Percentiles rank a stretch among this genome's conserved stretches.
Conservation (phyloP, 1,140 invertebrate genomes). For the Tetranychus cinnabarinus region DNA sequence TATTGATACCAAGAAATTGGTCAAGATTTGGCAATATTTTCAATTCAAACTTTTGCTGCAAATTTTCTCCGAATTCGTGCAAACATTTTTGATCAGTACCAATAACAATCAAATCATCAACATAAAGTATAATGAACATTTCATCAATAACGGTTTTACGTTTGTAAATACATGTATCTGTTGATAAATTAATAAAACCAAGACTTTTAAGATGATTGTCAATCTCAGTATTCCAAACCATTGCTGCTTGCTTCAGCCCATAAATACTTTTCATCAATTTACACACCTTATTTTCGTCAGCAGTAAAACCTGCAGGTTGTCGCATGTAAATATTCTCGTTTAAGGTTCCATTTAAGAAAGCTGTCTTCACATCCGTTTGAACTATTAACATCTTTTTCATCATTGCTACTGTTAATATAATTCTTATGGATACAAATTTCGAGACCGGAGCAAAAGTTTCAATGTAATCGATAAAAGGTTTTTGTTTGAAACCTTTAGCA, state of each 20-base stretch:
- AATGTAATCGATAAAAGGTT: no score
- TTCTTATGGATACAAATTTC: no score
- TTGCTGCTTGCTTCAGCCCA: slow-evolving; percentile 16
- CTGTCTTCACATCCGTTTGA: no score
- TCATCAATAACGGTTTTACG: background rate
- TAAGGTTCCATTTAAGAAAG: slow-evolving; percentile 1
- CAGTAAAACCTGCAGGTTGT: background rate
- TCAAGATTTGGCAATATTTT: background rate
- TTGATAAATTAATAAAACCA: no score
- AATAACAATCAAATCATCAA: slow-evolving; percentile 7
- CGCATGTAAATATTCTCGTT: slow-evolving; percentile 3
- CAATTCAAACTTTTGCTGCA: no score
- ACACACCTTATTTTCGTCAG: no score
- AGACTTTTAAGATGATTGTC: background rate
- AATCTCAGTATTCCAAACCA: slow-evolving; percentile 2
- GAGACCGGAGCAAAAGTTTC: no score
- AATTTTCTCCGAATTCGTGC: no score
- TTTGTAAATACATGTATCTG: slow-evolving; percentile 1
- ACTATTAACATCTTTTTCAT: no score
- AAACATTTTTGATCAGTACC: background rate
- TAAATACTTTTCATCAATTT: no score
- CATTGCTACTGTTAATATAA: no score
- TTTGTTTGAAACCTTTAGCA: no score
- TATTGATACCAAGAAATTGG: slow-evolving; percentile 1
- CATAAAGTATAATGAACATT: slow-evolving; percentile 1